Percentiles rank a stretch among this genome's conserved stretches.
Conservation (phyloP, 2,888 invertebrate genomes). For the Ashinkailepas kermadecensis region DNA sequence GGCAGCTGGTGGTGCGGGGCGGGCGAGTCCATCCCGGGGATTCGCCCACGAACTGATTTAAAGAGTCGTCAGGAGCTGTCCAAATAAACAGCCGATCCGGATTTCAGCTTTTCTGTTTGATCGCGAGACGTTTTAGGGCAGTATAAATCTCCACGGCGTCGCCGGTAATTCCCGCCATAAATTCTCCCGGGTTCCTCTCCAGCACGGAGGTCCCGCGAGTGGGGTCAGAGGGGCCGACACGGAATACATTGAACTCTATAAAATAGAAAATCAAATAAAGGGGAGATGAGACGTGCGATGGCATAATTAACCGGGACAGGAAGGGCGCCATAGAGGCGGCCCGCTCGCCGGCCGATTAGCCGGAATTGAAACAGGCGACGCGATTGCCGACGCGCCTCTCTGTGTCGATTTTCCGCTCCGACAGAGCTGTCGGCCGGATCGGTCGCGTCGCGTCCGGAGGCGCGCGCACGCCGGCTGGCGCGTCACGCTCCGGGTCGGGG, state of each 20-base stretch:
- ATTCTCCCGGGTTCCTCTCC: neutral
- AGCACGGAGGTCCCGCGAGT: slow-evolving; percentile 14
- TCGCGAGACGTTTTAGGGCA: slow-evolving; percentile 5
- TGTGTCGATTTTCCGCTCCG: slow-evolving; percentile 1
- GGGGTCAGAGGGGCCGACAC: slow-evolving; percentile 6
- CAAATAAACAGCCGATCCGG: slow-evolving; percentile 7
- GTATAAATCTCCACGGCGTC: slow-evolving; percentile 13
- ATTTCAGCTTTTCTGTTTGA: neutral
- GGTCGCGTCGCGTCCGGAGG: neutral
- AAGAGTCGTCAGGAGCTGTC: slow-evolving; percentile 12
- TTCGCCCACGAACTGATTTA: neutral
- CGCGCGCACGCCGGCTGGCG: neutral
- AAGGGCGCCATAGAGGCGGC: slow-evolving; percentile 11
- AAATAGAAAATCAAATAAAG: slow-evolving; percentile 22
- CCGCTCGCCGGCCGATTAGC: neutral
- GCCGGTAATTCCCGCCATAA: slow-evolving; percentile 11
- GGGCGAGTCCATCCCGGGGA: neutral
- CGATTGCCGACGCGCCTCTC: neutral
- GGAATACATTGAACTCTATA: slow-evolving; percentile 11
- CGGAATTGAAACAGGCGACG: slow-evolving; percentile 11
- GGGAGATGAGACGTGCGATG: slow-evolving; percentile 23
- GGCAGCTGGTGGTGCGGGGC: slow-evolving; percentile 1
- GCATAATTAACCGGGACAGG: slow-evolving; percentile 16
- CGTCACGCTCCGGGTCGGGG: too few relatives aligned
- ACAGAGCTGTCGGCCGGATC: neutral